phyloP scores from a whole-genome alignment of 2,113 vertebrate genomes.

The Okapia johnstoni region DNA sequence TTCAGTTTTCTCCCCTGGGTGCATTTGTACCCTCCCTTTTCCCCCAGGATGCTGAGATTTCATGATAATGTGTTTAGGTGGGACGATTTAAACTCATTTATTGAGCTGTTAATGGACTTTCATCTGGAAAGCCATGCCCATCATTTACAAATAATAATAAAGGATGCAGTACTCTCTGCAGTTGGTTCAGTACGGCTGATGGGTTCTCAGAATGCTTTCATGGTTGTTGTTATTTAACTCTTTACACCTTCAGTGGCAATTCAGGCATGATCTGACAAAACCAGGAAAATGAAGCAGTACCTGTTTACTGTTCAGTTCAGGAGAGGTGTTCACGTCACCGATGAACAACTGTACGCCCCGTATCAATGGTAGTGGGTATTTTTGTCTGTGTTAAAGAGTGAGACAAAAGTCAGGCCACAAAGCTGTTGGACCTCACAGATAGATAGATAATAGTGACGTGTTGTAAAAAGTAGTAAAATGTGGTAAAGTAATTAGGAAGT shows the following conservation, averaged over 20 bases:
- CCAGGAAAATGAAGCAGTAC: not conserved
- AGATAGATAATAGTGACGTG: not conserved
- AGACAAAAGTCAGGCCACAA: not conserved
- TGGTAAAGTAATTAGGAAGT: not conserved
- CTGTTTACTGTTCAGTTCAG: not conserved
- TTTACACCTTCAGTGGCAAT: not conserved
- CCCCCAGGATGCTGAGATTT: not conserved
- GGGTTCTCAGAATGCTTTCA: not conserved
- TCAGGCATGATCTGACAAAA: not conserved
- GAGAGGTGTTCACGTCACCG: not conserved
- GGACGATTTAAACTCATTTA: not conserved
- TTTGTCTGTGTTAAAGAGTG: not conserved
- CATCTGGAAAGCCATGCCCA: not conserved
- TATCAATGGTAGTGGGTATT: not conserved
- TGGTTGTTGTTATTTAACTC: not conserved
- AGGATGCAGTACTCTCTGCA: not conserved
- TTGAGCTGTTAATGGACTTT: not conserved
- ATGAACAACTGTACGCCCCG: not conserved
- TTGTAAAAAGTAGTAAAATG: not conserved
- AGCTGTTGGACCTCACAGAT: not conserved
- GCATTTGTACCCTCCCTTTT: not conserved
- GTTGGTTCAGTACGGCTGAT: not conserved
- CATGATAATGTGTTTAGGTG: not conserved
- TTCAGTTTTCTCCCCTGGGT: not conserved
- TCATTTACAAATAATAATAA: not conserved